Conservation (phyloP, 1,140 invertebrate genomes). For the Augochlora pura region DNA sequence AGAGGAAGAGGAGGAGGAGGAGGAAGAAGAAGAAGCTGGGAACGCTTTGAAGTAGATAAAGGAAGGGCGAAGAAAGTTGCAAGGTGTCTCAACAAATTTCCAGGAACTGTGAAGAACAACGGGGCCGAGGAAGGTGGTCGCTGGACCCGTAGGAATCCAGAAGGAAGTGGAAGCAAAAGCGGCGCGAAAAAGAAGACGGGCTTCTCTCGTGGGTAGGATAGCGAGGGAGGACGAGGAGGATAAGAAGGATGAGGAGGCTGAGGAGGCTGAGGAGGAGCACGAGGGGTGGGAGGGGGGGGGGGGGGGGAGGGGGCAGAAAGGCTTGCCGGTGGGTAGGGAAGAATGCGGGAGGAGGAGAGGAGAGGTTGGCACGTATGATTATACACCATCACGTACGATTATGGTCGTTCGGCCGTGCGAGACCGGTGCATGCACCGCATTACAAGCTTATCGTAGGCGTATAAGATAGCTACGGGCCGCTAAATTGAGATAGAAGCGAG, state of each 20-base stretch:
- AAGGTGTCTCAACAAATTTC: slow-evolving; percentile 14
- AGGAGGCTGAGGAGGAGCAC: neutral
- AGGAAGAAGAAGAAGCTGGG: neutral
- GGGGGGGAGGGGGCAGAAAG: neutral
- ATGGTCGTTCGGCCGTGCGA: slow-evolving; percentile 59
- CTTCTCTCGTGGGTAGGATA: neutral
- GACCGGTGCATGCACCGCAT: slow-evolving; percentile 55
- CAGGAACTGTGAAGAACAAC: slow-evolving; percentile 23
- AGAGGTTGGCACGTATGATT: slow-evolving; percentile 66
- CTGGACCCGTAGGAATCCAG: slow-evolving; percentile 20
- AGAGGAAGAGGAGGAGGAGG: neutral
- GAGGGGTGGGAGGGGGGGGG: neutral
- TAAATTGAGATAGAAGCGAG: slow-evolving; percentile 67
- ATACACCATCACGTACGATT: slow-evolving; percentile 69
- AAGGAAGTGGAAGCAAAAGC: slow-evolving; percentile 23
- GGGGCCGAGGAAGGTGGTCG: neutral
- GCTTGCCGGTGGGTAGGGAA: neutral
- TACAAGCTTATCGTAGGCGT: slow-evolving; percentile 67
- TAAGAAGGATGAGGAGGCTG: too few species aligned
- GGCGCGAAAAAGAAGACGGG: slow-evolving; percentile 8
- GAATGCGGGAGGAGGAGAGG: slow-evolving; percentile 38
- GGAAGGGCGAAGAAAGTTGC: slow-evolving; percentile 13
- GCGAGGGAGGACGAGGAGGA: too few species aligned
- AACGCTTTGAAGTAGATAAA: neutral
- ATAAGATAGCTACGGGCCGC: slow-evolving; percentile 54